Evolutionary conservation across 2,797 vertebrate genomes (phyloP).

Genomic region (Coregonus suidteri): DNA sequence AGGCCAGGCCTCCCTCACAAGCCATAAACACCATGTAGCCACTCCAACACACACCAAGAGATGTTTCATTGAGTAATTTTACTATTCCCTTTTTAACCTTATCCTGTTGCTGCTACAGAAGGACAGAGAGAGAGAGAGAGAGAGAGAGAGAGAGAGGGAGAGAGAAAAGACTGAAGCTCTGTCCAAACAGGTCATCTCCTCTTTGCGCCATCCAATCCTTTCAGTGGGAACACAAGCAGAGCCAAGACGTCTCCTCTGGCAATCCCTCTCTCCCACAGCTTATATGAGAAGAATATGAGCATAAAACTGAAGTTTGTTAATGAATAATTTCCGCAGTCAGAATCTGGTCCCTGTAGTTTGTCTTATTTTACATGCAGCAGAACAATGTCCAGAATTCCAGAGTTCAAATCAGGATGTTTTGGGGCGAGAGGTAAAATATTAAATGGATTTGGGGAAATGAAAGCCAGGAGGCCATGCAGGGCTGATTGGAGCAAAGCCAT

Average conservation of each 20-base stretch:
- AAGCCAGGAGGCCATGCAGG: no score
- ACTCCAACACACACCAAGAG: constrained; percentile 21
- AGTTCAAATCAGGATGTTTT: no score
- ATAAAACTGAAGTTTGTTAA: neutral
- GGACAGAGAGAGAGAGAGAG: constrained; percentile 33
- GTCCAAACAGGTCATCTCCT: no score
- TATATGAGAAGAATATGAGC: neutral
- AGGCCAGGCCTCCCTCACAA: constrained; percentile 13
- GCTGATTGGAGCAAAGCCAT: no score
- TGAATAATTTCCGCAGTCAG: neutral
- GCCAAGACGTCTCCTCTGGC: neutral
- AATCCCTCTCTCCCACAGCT: neutral
- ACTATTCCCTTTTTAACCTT: constrained; percentile 34
- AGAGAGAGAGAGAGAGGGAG: constrained; percentile 1
- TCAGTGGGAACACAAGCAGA: no score
- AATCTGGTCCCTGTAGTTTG: neutral
- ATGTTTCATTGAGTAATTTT: constrained; percentile 49
- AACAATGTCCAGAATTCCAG: no score
- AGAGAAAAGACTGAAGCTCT: no score
- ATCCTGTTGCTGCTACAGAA: constrained; percentile 27
- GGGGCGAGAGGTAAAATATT: no score
- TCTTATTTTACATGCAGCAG: neutral
- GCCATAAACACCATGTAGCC: constrained; percentile 37
- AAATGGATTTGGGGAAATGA: no score
- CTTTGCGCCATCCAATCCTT: no score